A percentile compares a stretch with the other conserved stretches of the same genome.
Conservation (phyloP, 2,797 vertebrate species). For the Clarias fuscus region DNA sequence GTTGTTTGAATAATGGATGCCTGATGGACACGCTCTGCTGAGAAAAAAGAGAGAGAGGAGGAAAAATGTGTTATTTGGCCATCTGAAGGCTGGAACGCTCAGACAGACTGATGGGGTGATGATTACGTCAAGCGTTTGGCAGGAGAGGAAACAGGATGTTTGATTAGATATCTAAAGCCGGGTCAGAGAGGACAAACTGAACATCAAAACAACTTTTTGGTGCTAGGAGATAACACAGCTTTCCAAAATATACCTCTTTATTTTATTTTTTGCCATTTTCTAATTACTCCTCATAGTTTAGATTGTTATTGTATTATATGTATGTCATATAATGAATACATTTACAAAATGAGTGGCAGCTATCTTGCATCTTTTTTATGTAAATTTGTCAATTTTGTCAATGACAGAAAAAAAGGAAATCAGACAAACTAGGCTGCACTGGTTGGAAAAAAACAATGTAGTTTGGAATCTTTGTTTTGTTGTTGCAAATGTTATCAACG, state of each 20-base stretch:
- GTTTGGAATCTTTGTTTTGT: background rate
- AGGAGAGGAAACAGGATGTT: conserved; percentile 12
- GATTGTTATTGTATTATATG: background rate
- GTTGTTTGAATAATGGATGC: conserved; percentile 49
- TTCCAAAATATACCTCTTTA: conserved; percentile 11
- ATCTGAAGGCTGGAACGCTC: conserved; percentile 28
- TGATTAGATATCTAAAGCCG: conserved; percentile 44
- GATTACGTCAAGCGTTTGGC: conserved; percentile 32
- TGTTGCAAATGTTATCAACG: background rate
- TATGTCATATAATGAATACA: background rate
- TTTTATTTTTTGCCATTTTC: background rate
- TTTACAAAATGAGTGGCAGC: background rate
- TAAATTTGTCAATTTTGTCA: background rate
- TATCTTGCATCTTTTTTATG: background rate
- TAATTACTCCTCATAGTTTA: background rate
- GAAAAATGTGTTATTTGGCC: conserved; percentile 32
- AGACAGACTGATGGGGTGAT: conserved; percentile 37
- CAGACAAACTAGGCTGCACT: no score
- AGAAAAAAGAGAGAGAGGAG: conserved; percentile 6
- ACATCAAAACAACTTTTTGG: conserved; percentile 15
- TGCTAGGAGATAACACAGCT: background rate
- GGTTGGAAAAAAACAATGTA: background rate
- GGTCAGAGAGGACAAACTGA: conserved; percentile 32
- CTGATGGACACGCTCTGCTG: conserved; percentile 28
- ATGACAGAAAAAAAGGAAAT: background rate